These are phyloP conservation scores for Cephus spinipes DNA, from an alignment of 2,888 invertebrate species.

Conservation along the genomic window DNA sequence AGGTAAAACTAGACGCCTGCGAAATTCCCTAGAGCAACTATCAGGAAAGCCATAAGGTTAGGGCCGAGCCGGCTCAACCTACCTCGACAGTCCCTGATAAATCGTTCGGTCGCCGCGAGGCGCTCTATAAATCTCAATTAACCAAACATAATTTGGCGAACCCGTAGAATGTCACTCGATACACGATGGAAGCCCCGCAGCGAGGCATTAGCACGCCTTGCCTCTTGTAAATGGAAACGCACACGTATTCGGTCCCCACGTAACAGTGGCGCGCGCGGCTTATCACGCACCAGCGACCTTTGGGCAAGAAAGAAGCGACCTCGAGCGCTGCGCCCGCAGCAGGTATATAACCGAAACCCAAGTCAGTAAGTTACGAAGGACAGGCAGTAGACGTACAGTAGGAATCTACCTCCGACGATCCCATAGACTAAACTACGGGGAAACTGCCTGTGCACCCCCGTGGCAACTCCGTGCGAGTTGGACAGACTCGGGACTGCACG, in stretches of 20 bases:
- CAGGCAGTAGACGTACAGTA: not conserved
- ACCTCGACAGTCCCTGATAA: not conserved
- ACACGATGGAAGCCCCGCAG: constrained; percentile 54
- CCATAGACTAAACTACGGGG: not conserved
- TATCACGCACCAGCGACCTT: not conserved
- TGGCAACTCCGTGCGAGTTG: not conserved
- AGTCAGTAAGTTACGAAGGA: not conserved
- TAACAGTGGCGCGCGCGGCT: not conserved
- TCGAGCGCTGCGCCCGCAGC: not conserved
- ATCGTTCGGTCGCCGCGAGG: not conserved
- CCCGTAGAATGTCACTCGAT: constrained; percentile 53
- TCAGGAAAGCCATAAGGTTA: not conserved
- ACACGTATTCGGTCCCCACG: not conserved
- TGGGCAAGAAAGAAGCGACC: not conserved
- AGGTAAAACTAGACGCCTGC: not conserved
- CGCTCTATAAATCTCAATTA: constrained; percentile 41
- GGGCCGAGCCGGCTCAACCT: not conserved
- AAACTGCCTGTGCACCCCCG: not conserved
- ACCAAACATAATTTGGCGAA: constrained; percentile 55
- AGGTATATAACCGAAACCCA: not conserved
- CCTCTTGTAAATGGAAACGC: not conserved
- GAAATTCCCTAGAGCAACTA: not conserved
- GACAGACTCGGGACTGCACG: not conserved
- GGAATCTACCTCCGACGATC: not conserved
- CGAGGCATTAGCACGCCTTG: constrained; percentile 39